Evolutionary conservation across 2,888 invertebrate species (phyloP), one percentile per base, ranked within the genome.

Genomic region (Punctoribates punctum): DNA sequence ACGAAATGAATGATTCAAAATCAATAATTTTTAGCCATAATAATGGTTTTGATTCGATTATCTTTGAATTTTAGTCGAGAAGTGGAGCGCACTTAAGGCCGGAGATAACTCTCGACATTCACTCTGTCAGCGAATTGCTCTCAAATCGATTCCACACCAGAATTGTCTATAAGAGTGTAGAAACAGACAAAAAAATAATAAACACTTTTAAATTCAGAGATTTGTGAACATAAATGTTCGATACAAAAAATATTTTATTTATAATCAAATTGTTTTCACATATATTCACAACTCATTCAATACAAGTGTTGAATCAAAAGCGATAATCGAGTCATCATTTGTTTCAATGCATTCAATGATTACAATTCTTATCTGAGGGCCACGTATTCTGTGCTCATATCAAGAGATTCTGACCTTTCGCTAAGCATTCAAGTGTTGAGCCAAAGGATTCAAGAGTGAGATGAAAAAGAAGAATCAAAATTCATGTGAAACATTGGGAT

Each of bases 331-430:
- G 15, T 62, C 29, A 29, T 62, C 62, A 62, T 29, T 60, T 62
- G 34, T 62, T 62, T 62, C 17, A 29, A 27, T 27, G 20, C 23
- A 60, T 62, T 20, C 60, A 60, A 42, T 70, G 70, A 42, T 70
- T 70, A 34, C 38, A 70, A 23, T 42, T 70, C 42, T 70, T 70
- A 70, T 70, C 70, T 70, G 70, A 70, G 4, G 65, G 13, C 70
- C 70, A 70, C 70, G 70, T 70, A 70, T 70, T 42, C 23, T 42
- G 46, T 8, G 34, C 13, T 60, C 2, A 60, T 60, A 23, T 23
- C 11, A 38, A 65, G n/a, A 65, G 23, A 23, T 70, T 70, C 23
- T 70, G 70, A 70, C 70, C 70, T 1, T 20, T 17, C 6, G 42
- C n/a, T 46, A 3, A 70, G 62, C 62, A 3, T 62, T 34, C 9